Conservation (phyloP, 2,888 invertebrate species). For the Arctia plantaginis region DNA sequence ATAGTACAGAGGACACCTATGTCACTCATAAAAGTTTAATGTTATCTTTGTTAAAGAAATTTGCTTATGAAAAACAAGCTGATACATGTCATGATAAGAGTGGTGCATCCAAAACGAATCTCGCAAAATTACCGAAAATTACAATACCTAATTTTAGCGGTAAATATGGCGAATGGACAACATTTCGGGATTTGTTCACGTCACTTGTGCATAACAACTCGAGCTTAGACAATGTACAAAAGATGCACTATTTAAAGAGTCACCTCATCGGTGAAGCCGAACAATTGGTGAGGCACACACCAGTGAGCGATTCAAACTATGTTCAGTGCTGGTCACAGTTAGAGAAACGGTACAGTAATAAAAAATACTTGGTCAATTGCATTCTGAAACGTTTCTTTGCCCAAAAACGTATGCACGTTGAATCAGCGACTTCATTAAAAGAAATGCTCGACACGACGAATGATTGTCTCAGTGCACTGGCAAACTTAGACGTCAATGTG, state of each 20-base stretch:
- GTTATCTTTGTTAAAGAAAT: not conserved
- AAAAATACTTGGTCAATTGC: not conserved
- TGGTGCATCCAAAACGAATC: not conserved
- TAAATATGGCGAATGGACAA: not conserved
- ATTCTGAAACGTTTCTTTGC: not conserved
- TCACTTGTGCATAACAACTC: not conserved
- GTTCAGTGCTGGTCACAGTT: not conserved
- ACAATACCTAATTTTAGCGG: not conserved
- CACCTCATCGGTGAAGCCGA: not conserved
- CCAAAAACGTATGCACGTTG: not conserved
- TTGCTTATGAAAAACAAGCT: not conserved
- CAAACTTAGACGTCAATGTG: not conserved
- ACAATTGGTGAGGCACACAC: not conserved
- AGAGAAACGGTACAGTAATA: not conserved
- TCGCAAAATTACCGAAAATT: slow-evolving; percentile 1
- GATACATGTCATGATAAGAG: not conserved
- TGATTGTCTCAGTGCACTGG: not conserved
- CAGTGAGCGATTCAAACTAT: not conserved
- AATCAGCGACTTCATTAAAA: not conserved
- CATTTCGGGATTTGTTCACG: not conserved
- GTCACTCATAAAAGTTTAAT: not conserved
- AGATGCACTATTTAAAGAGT: not conserved
- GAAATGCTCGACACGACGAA: not conserved
- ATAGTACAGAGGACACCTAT: not conserved
- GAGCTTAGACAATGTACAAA: not conserved